Base-by-base conservation (phyloP, 2,797 vertebrate species). In the Halcyon leucocephala region DNA sequence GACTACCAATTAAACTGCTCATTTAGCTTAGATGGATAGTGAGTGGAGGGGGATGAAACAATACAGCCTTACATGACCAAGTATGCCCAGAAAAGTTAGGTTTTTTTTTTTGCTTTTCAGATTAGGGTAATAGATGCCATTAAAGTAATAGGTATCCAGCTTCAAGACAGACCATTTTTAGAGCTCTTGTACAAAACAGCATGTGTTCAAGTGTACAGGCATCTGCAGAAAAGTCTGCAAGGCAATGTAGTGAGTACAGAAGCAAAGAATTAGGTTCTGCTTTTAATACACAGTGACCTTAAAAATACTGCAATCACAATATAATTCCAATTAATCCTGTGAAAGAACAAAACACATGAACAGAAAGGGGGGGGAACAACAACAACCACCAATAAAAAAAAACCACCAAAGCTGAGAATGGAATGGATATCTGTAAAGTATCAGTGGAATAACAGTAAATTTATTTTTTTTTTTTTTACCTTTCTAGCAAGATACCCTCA, bases 171-270 rank as follows among this genome's bases (percentile, higher is more conserved):
- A 54, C 19, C 7, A 60, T 44, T 64, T 86, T 86, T 69, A 60
- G 31, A 61, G 84, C 25, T 76, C 51, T 61, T 88, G 37, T 51
- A 85, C 37, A 64, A 94, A 96, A 95, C 89, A 96, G 88, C 95
- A 92, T 88, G 93, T 95, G 70, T 96, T 97, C 95, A 97, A 97
- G 48, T 96, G 96, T 89, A 93, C 55, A 60, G 96, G 83, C 42
- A 84, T 35, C 5, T 82, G 88, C 58, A 91, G 70, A 71, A 86
- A 80, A 89, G 46, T 66, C 81, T 52, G 48, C 46, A 39, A 31
- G 60, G 78, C 55, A 74, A 44, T 12, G 78, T 31, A 95, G 46
- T 46, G 66, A 91, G 86, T 55, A 42, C 4, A 51, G 37, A 83
- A 62, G 44, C n/a, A 44, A 84, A 66, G 62, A 89, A 87, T 71